These are phyloP conservation scores for Autographa gamma DNA, from an alignment of 2,888 invertebrate species.

Conservation along the genomic window DNA sequence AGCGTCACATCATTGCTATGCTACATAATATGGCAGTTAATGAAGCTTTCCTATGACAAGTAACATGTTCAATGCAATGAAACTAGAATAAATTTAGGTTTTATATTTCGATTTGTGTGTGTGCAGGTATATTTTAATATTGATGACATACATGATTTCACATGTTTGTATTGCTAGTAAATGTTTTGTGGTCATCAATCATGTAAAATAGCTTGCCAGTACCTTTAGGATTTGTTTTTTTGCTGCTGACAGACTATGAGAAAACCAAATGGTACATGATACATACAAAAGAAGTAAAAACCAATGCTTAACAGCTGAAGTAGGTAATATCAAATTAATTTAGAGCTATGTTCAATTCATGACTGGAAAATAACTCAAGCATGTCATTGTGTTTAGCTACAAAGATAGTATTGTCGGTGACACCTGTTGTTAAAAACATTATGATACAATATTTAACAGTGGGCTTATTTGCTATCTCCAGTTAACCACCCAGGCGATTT, in stretches of 20 bases:
- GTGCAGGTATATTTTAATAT: slow-evolving; percentile 14
- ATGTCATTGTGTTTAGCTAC: too few species aligned
- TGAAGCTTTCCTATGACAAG: slow-evolving; percentile 16
- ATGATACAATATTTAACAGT: too few species aligned
- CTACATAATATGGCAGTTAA: slow-evolving; percentile 19
- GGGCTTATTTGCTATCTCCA: too few species aligned
- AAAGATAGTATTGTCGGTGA: too few species aligned
- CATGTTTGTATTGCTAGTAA: slow-evolving; percentile 2
- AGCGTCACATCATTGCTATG: slow-evolving; percentile 38
- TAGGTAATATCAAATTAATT: not conserved
- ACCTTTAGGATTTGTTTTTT: not conserved
- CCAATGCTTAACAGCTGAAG: not conserved
- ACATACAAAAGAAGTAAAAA: slow-evolving; percentile 3
- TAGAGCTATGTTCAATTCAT: not conserved
- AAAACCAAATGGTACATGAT: not conserved
- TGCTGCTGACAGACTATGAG: not conserved
- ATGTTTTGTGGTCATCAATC: slow-evolving; percentile 6
- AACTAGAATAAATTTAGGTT: slow-evolving; percentile 34
- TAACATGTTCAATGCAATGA: slow-evolving; percentile 34
- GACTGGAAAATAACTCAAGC: not conserved
- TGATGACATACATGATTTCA: slow-evolving; percentile 3
- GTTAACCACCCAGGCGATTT: too few species aligned
- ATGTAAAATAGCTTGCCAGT: not conserved
- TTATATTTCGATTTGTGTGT: slow-evolving; percentile 22
- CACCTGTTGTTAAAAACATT: too few species aligned